These are phyloP conservation scores for Pammene fasciana DNA, from an alignment of 2,888 invertebrate species.

Conservation along the genomic window DNA sequence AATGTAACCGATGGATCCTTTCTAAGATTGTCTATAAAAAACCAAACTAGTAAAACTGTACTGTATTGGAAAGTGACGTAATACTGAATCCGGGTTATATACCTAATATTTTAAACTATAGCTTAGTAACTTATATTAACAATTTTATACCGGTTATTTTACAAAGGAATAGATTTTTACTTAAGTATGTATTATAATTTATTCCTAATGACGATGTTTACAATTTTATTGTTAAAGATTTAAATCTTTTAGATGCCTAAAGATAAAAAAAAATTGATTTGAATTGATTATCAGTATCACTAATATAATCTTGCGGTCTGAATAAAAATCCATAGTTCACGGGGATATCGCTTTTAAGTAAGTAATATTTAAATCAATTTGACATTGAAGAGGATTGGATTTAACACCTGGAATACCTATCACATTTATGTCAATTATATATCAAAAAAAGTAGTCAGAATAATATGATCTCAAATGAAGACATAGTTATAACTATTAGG, in stretches of 20 bases:
- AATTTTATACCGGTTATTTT: slow-evolving; percentile 4
- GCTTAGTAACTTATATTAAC: neutral
- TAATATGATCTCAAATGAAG: too few species aligned
- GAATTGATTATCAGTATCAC: neutral
- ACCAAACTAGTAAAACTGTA: neutral
- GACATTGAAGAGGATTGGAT: too few species aligned
- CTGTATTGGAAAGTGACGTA: slow-evolving; percentile 11
- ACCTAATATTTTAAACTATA: neutral
- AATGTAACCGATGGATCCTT: neutral
- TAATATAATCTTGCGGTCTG: neutral
- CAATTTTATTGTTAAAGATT: neutral
- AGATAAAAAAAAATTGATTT: too few species aligned
- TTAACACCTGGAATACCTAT: too few species aligned
- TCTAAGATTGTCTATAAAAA: neutral
- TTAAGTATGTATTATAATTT: neutral
- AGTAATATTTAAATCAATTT: too few species aligned
- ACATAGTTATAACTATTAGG: too few species aligned
- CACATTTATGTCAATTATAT: too few species aligned
- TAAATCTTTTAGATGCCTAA: neutral
- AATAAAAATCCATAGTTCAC: too few species aligned
- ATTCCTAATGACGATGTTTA: neutral
- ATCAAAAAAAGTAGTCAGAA: too few species aligned
- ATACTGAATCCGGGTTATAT: slow-evolving; percentile 6
- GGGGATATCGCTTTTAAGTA: too few species aligned
- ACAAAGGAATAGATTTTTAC: neutral